These are phyloP conservation scores for Oscheius onirici DNA, from an alignment of 2,888 invertebrate species.

Conservation along the genomic window DNA sequence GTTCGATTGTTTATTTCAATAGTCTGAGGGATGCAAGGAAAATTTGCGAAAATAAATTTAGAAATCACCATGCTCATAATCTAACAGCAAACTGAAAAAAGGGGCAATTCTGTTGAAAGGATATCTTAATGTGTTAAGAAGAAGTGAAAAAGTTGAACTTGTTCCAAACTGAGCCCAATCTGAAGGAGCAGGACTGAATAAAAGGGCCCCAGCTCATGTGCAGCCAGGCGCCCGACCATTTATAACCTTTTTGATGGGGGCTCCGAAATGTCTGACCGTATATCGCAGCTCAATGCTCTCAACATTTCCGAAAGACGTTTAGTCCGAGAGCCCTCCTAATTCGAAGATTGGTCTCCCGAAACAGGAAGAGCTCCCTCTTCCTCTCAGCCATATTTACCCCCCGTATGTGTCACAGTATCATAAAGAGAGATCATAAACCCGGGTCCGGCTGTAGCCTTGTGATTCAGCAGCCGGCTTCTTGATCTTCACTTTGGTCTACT, in stretches of 20 bases:
- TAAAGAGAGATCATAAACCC: not conserved
- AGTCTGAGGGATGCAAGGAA: too few species aligned
- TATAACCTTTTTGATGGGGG: constrained; percentile 29
- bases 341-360: constrained; percentile 14
- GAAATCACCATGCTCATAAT: too few species aligned
- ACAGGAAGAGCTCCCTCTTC: constrained; percentile 2
- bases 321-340: constrained; percentile 3
- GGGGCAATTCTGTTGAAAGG: too few species aligned
- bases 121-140: too few species aligned
- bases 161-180: too few species aligned
- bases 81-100: too few species aligned
- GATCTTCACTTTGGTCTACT: constrained; percentile 1
- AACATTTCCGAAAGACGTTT: constrained; percentile 26
- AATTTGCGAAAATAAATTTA: too few species aligned
- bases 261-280: constrained; percentile 31
- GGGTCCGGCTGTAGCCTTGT: not conserved
- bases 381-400: not conserved
- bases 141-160: too few species aligned
- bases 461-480: not conserved
- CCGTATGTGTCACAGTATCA: not conserved
- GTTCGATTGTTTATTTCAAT: too few species aligned
- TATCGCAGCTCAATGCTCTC: constrained; percentile 7
- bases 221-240: constrained; percentile 5
- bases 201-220: too few species aligned
- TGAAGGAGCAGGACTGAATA: too few species aligned